A percentile compares a stretch with the other conserved stretches of the same genome.
Conservation (phyloP, 2,113 vertebrate species). For the Galeopterus variegatus region DNA sequence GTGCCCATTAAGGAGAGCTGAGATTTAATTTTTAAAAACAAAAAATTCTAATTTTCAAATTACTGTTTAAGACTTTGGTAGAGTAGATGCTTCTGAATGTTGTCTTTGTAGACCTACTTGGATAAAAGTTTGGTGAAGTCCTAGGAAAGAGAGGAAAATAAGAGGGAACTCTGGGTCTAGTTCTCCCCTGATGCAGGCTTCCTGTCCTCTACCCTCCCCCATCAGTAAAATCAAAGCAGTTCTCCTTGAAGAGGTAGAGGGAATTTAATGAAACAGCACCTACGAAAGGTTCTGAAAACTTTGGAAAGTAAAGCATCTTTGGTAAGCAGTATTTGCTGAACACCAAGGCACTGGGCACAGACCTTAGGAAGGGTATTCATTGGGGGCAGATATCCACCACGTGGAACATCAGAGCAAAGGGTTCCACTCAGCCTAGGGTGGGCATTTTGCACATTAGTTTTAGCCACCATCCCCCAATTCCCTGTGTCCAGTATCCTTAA, state of each 20-base stretch:
- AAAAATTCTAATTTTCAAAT: conserved; percentile 41
- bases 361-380: background rate
- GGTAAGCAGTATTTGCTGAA: background rate
- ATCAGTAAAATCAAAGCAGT: background rate
- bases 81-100: background rate
- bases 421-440: background rate
- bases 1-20: background rate
- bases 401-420: background rate
- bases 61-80: background rate
- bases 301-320: background rate
- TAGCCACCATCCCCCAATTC: background rate
- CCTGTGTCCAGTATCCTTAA: background rate
- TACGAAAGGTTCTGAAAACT: background rate
- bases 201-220: background rate
- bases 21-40: conserved; percentile 8
- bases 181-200: background rate
- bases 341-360: background rate
- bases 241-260: background rate
- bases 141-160: background rate
- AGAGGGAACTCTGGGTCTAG: background rate
- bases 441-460: background rate
- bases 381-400: background rate
- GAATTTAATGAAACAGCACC: background rate
- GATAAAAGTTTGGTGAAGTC: background rate
- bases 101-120: conserved; percentile 6